Percentiles rank a stretch among this genome's conserved stretches.
Conservation (phyloP, 2,797 vertebrate genomes). For the Coreius guichenoti region DNA sequence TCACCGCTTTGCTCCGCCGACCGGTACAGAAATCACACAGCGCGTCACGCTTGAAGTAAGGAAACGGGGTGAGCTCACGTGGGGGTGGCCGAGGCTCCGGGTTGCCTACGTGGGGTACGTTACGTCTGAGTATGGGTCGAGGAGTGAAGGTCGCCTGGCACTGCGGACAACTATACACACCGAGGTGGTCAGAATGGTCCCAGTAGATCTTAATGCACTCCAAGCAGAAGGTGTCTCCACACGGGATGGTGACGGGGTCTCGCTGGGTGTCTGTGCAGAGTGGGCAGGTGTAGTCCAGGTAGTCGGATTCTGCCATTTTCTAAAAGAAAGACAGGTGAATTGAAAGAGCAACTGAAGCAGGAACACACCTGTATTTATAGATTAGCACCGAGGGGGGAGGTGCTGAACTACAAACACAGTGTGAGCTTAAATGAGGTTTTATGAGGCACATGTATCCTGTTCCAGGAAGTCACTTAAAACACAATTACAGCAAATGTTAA, state of each 20-base stretch:
- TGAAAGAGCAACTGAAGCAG: background rate
- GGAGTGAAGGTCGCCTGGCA: slow-evolving; percentile 82
- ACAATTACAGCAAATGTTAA: background rate
- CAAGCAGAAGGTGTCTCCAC: slow-evolving; percentile 86
- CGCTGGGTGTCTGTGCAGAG: slow-evolving; percentile 79
- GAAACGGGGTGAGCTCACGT: slow-evolving; percentile 68
- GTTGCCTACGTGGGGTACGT: slow-evolving; percentile 73
- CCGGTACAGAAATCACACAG: slow-evolving; percentile 84
- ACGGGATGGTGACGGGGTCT: slow-evolving; percentile 82
- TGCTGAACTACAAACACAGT: background rate
- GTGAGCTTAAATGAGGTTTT: background rate
- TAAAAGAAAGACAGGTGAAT: background rate
- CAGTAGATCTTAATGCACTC: slow-evolving; percentile 86
- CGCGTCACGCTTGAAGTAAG: slow-evolving; percentile 74
- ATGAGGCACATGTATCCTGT: background rate
- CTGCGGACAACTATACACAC: slow-evolving; percentile 82
- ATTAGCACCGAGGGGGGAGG: background rate
- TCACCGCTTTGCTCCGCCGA: slow-evolving; percentile 76
- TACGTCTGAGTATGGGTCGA: slow-evolving; percentile 78
- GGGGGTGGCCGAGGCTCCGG: slow-evolving; percentile 62
- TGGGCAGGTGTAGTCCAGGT: slow-evolving; percentile 69
- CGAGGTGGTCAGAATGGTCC: slow-evolving; percentile 80
- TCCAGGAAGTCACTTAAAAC: background rate
- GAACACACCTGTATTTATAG: slow-evolving; percentile 53
- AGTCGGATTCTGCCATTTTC: slow-evolving; percentile 65